Evolutionary conservation across 2,888 invertebrate genomes (phyloP), one percentile per base, ranked within the genome.

Genomic region (Dryococelus australis): DNA sequence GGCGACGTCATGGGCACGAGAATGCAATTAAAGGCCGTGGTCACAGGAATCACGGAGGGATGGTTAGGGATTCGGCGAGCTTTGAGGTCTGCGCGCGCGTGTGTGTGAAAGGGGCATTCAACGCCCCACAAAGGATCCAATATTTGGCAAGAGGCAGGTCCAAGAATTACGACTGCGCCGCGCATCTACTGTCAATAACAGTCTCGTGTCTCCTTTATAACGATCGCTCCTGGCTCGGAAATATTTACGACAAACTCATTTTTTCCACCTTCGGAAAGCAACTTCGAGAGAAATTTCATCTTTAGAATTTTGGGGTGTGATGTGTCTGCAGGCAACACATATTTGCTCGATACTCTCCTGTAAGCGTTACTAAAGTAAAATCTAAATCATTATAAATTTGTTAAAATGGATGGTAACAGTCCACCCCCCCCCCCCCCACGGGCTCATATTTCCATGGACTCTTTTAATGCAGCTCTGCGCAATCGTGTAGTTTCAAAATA

Each of bases 21-120:
- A 65, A 65, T 65, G 65, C 65, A 65, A 65, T 65, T 65, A 65
- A 65, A 65, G 65, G 20, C 65, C 65, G 65, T n/a, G 65, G 65
- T 24, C 65, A n/a, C 65, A 65, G 65, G 65, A 65, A 65, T 65
- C 65, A 65, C 24, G 65, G 65, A 65, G 65, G 65, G 65, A 65
- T 16, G 47, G 10, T 16, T 47, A 65, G 65, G 65, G n/a, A n/a
- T 65, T 65, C 65, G 65, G 65, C 65, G 65, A 65, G 65, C 65
- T 65, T 65, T 65, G 65, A 65, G 24, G n/a, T n/a, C 13, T n/a
- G 65, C 8, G 65, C 65, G 6, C 8, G 65, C 65, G 65, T 65
- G 65, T n/a, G 65, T 65, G 65, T 65, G 65, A 65, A 65, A n/a
- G 1, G 65, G 65, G 65, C 8, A 65, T 65, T n/a, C 65, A n/a